Conservation (phyloP, 1,140 invertebrate genomes). For the Olivierus martensii region DNA sequence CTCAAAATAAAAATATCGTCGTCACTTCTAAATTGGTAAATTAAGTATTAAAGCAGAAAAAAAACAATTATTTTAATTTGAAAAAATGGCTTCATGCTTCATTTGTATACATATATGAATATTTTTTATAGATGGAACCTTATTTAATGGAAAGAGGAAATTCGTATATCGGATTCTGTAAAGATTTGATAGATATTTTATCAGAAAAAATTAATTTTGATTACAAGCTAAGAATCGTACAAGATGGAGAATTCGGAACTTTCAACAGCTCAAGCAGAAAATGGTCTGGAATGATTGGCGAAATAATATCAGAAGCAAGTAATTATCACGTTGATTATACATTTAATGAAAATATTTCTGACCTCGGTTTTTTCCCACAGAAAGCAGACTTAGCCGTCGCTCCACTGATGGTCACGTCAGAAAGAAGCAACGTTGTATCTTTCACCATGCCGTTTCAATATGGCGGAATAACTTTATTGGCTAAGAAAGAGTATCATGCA, state of each 20-base stretch:
- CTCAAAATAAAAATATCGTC: too few relatives aligned
- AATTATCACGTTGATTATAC: not conserved
- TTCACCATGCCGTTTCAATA: conserved; percentile 21
- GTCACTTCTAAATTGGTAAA: too few relatives aligned
- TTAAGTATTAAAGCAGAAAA: too few relatives aligned
- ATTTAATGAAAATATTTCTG: too few relatives aligned
- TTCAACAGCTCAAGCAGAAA: conserved; percentile 37
- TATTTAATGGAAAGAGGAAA: not conserved
- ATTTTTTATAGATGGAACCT: too few relatives aligned
- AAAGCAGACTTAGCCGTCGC: conserved; percentile 31
- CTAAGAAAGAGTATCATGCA: too few relatives aligned
- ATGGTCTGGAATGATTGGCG: conserved; percentile 77
- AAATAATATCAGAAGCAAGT: conserved; percentile 56
- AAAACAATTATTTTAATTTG: too few relatives aligned
- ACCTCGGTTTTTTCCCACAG: conserved; percentile 7
- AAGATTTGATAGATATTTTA: conserved; percentile 34
- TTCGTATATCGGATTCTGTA: conserved; percentile 34
- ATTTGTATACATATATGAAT: too few relatives aligned
- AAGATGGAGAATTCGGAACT: conserved; percentile 56
- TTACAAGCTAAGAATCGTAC: conserved; percentile 37
- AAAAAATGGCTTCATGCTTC: too few relatives aligned
- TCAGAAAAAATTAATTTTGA: conserved; percentile 64
- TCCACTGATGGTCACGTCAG: conserved; percentile 30
- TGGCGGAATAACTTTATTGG: too few relatives aligned
- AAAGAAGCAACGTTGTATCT: conserved; percentile 26